Evolutionary conservation across 2,797 vertebrate species (phyloP), one percentile per base, ranked within the genome.

Genomic region (Choloepus didactylus): DNA sequence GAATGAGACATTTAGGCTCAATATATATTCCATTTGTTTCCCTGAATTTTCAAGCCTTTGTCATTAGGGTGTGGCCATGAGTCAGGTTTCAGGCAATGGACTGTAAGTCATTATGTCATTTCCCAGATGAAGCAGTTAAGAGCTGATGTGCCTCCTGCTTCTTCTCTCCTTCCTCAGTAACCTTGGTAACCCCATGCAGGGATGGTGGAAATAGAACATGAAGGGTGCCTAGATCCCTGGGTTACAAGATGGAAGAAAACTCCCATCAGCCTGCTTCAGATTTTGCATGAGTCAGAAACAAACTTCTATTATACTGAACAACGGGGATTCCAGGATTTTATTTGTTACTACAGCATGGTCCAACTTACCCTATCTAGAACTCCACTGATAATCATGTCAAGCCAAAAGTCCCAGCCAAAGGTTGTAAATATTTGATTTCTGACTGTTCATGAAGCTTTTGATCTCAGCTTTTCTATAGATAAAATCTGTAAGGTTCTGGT

Each of bases 391-490:
- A 41, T 87, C 15, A 69, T 35, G 76, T 95, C 77, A 93, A 72
- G 72, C 27, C 29, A 35, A 4, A 66, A 3, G 3, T 38, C 3
- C 18, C 14, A 76, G 19, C 6, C 81, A 54, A 41, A 9, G 7
- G 49, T 86, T 14, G 4, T n/a, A 80, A 73, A 86, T 88, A 72
- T 67, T 90, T 95, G 21, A 88, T 92, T 85, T 83, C 81, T 69
- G 35, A 76, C n/a, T 38, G 19, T 27, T 44, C 9, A 51, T n/a
- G 31, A 91, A 70, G 25, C 70, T 77, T 77, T 73, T 27, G 6
- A 83, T 67, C 12, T 72, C 41, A 79, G 8, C 31, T 81, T 92
- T 0, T 54, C 23, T 62, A 5, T 41, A 51, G 54, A 80, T 69
- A 12, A 91, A 67, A 69, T 85, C 59, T 87, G 27, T 82, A 46